These are phyloP conservation scores for Pachydiplax longipennis DNA, from an alignment of 2,888 invertebrate genomes.

Conservation along the genomic window DNA sequence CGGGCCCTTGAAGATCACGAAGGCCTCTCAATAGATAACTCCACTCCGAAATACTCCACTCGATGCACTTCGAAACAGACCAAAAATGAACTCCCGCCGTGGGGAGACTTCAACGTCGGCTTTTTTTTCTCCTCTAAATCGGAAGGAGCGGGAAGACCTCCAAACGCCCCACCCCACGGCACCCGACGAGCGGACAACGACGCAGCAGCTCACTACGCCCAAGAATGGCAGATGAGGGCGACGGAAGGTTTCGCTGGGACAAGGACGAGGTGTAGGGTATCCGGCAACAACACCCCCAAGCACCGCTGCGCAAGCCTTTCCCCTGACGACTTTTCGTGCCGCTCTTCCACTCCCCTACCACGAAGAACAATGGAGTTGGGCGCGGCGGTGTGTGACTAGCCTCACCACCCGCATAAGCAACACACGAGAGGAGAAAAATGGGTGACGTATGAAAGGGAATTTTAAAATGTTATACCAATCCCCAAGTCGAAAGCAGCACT, in stretches of 20 bases:
- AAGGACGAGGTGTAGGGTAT: slow-evolving; percentile 28
- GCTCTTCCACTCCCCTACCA: background rate
- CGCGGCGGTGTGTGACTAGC: background rate
- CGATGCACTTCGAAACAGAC: background rate
- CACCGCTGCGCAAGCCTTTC: background rate
- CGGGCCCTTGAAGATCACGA: too few species aligned
- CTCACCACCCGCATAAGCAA: slow-evolving; percentile 2
- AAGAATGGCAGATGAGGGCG: slow-evolving; percentile 3
- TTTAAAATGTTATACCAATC: background rate
- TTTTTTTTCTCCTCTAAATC: background rate
- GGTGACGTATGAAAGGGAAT: background rate
- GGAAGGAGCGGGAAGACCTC: slow-evolving; percentile 15
- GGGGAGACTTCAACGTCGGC: slow-evolving; percentile 17
- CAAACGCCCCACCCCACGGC: background rate
- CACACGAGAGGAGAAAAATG: background rate
- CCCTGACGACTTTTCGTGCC: background rate
- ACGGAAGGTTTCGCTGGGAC: background rate
- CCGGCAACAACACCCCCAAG: slow-evolving; percentile 9
- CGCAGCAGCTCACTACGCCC: background rate
- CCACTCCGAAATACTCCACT: background rate
- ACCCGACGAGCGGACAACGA: background rate
- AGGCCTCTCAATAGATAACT: background rate
- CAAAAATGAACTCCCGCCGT: background rate
- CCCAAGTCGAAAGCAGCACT: background rate
- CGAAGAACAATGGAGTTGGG: slow-evolving; percentile 15